Conservation (phyloP, 2,888 invertebrate species). For the Nymphalis c-album region DNA sequence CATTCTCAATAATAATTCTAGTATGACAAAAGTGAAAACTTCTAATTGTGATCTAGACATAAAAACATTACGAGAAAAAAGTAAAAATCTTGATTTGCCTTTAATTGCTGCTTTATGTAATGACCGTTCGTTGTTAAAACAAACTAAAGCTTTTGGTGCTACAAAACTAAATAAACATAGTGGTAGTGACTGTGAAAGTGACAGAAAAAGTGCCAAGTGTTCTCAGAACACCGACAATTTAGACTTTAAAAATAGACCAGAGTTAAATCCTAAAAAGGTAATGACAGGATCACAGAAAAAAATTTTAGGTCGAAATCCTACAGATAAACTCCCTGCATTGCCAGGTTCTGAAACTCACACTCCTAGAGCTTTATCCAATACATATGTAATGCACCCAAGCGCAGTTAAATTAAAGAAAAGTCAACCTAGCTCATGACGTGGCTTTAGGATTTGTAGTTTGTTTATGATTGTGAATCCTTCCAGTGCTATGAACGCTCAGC, state of each 20-base stretch:
- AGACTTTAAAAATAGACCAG: slow-evolving; percentile 72
- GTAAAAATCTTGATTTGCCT: slow-evolving; percentile 93
- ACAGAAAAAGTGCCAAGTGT: slow-evolving; percentile 69
- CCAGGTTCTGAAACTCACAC: slow-evolving; percentile 77
- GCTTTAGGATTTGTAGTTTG: slow-evolving; percentile 26
- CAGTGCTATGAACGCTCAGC: slow-evolving; percentile 72
- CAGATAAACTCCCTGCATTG: slow-evolving; percentile 87
- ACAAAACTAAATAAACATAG: slow-evolving; percentile 82
- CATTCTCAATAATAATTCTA: slow-evolving; percentile 55
- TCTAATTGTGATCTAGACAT: slow-evolving; percentile 85
- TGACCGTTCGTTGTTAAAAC: slow-evolving; percentile 93
- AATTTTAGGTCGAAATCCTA: slow-evolving; percentile 84
- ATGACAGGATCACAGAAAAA: slow-evolving; percentile 83
- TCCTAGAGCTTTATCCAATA: slow-evolving; percentile 85
- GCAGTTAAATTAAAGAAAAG: slow-evolving; percentile 71
- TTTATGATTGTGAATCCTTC: slow-evolving; percentile 73
- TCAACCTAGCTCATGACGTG: slow-evolving; percentile 73
- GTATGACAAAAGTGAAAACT: slow-evolving; percentile 65
- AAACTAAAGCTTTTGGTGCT: slow-evolving; percentile 92
- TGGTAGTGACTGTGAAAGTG: slow-evolving; percentile 73
- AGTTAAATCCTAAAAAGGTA: slow-evolving; percentile 83
- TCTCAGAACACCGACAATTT: slow-evolving; percentile 71
- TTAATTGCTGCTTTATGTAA: slow-evolving; percentile 96
- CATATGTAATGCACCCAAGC: slow-evolving; percentile 83
- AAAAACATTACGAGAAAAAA: slow-evolving; percentile 91